Evolutionary conservation across 2,113 vertebrate species (phyloP), one percentile per base, ranked within the genome.

Genomic region (Nansenia antarctica): DNA sequence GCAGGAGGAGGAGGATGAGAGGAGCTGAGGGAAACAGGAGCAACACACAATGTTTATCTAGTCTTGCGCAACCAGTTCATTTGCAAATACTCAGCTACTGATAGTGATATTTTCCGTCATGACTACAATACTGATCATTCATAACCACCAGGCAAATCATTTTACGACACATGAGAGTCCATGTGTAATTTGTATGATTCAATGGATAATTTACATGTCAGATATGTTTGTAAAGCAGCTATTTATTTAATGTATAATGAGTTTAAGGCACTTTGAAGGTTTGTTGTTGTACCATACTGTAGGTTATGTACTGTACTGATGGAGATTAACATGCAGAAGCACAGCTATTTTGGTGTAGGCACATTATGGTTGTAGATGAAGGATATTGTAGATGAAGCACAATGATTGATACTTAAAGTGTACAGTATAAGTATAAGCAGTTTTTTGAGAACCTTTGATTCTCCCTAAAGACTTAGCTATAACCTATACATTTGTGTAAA

Each of bases 1-100:
- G 57, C 52, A 67, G 67, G 58, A 66, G 76, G 67, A 59, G 29
- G 58, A n/a, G 63, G 62, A 65, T 59, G 39, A 65, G 64, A 64
- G 37, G 49, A 34, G 64, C 39, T 45, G 8, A 29, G 62, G 34
- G 53, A 49, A 65, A 71, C 64, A 45, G 26, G 52, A 62, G 14
- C 22, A 67, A 37, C 9, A 26, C 35, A n/a, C 42, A n/a, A 14
- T 18, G 42, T n/a, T 47, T 18, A n/a, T 47, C 18, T n/a, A 18
- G 15, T 18, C 15, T 45, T 45, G 42, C 42, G 4, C 0, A 0
- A 4, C 42, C n/a, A n/a, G 12, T 4, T 11, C 37, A 7, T 47
- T 18, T 20, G 45, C 45, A 20, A 47, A 47, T 20, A 47, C 18
- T n/a, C 6, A 11, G 8, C 11, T 18, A 47, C 18, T 47, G 45